Evolutionary conservation across 2,113 vertebrate species (phyloP), one percentile per base, ranked within the genome.

Genomic region (Ictalurus punctatus): DNA sequence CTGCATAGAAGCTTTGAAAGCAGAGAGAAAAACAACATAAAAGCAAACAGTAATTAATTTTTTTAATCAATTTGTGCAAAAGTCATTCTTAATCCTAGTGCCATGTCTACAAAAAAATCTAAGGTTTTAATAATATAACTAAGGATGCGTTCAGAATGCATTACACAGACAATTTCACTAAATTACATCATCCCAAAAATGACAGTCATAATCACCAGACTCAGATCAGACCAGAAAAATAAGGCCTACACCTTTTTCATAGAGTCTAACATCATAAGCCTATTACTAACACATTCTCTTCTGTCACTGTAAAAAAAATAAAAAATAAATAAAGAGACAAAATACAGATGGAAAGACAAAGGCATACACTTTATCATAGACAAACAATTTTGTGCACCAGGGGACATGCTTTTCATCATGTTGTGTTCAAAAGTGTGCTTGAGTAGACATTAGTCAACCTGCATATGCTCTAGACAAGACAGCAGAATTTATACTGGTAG

Each of bases 301-400:
- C 52, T 56, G 83, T 78, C 83, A 59, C 25, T 3, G 30, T 25
- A 23, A 69, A 89, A 37, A 59, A 34, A 27, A 30, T 1, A 34
- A 27, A 2, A 25, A 3, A 30, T 6, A 25, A 34, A 71, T 0
- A 58, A 6, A 30, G n/a, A 85, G 73, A 81, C 30, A 80, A 37
- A 85, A 69, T 69, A 48, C 74, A 85, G 88, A 89, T 69, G 83
- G 83, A 85, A 85, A 79, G 73, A 85, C 83, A 85, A 89, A 61
- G 82, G 48, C 61, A 71, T 58, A 63, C 44, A 80, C 61, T 89
- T 81, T 79, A 89, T 89, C 83, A 81, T 30, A 71, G 61, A 44
- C 74, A 89, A 71, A 89, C 83, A 58, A 89, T 80, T 84, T 88
- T 59, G 44, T 58, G 74, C 61, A 85, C 30, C 52, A 54, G 74